Conservation (phyloP, 2,888 invertebrate genomes). For the Anorthoa munda region DNA sequence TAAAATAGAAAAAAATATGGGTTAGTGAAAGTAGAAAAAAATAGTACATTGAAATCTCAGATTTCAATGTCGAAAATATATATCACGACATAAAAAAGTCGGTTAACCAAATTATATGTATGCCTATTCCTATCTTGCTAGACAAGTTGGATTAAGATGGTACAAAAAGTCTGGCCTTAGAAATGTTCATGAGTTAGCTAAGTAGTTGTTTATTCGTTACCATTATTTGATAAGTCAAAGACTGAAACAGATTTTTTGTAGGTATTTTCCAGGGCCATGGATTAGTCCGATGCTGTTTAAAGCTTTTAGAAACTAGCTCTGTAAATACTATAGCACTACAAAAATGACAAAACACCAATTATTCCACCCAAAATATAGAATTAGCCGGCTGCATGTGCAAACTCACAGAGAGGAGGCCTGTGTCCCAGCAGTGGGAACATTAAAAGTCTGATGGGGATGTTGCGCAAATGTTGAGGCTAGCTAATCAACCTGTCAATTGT, state of each 20-base stretch:
- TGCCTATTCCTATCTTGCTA: background rate
- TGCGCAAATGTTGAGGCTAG: too few relatives aligned
- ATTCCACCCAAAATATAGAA: background rate
- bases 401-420: too few relatives aligned
- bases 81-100: background rate
- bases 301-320: background rate
- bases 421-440: too few relatives aligned
- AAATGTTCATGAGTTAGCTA: background rate
- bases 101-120: too few relatives aligned
- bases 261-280: constrained; percentile 5
- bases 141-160: too few relatives aligned
- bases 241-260: accelerated
- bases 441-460: too few relatives aligned
- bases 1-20: background rate
- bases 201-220: background rate
- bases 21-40: too few relatives aligned
- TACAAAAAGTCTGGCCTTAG: too few relatives aligned
- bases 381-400: background rate
- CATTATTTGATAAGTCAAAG: background rate
- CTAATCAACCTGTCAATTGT: too few relatives aligned
- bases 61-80: background rate
- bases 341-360: too few relatives aligned
- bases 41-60: too few relatives aligned
- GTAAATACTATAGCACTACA: background rate
- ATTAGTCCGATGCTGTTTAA: background rate